Evolutionary conservation across 2,113 vertebrate genomes (phyloP), one percentile per base, ranked within the genome.

Genomic region (Crotophaga sulcirostris): DNA sequence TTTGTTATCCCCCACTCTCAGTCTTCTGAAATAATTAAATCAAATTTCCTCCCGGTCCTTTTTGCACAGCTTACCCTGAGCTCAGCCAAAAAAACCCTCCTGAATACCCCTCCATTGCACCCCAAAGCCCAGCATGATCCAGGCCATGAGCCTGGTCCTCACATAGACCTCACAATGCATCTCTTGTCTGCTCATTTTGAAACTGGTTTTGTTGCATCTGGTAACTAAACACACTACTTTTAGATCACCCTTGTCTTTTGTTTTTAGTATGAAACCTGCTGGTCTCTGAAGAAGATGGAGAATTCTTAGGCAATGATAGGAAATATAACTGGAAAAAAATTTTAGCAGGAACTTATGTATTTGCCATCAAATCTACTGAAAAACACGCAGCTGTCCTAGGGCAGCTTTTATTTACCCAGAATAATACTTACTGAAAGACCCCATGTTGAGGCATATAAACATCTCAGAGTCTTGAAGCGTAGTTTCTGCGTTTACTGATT

Each of bases 211-310:
- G 5, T 15, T 34, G 29, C 38, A 29, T 51, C 28, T 51, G 60
- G n/a, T 42, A 74, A 28, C 3, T 51, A 28, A 87, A 67, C 17
- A 21, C 0, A 0, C 3, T 31, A 3, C 1, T 59, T 84, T 89
- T 23, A 59, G 9, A 58, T 67, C 42, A 21, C 7, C 16, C 8
- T 54, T 0, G 0, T 13, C 60, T 75, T 84, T 13, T 23, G 9
- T 26, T 47, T 92, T 79, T 47, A 40, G 7, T 7, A 18, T 21
- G 55, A 34, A 81, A 77, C 38, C 77, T 72, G 20, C 16, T 63
- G 64, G 9, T 67, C 28, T 49, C 47, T 45, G 34, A 45, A 75
- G 25, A 40, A 77, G 34, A 15, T 7, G 29, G 17, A 17, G 42
- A 70, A 74, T 84, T 55, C 42, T 63, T 24, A 7, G 31, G 76